A percentile compares a stretch with the other conserved stretches of the same genome.
These are phyloP conservation scores for Catocala sponsa DNA, from an alignment of 2,888 invertebrate species.

Conservation along the genomic window DNA sequence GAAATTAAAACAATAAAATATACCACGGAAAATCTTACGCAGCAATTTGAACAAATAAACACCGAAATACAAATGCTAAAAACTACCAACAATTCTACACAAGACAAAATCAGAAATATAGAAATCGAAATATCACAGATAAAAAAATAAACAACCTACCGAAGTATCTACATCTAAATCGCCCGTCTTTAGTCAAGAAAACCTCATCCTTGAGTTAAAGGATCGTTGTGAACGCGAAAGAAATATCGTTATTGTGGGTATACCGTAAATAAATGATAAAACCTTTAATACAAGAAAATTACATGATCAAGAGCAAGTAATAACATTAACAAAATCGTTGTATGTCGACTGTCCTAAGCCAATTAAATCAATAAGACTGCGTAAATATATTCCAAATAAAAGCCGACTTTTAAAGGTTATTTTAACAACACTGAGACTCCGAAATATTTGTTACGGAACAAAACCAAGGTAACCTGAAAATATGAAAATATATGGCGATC, in stretches of 20 bases:
- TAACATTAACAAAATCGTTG: conserved; percentile 17
- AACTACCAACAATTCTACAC: conserved; percentile 14
- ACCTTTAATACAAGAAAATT: conserved; percentile 19
- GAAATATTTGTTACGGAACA: conserved; percentile 35
- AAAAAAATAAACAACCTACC: conserved; percentile 10
- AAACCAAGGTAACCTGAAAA: conserved; percentile 27
- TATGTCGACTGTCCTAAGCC: conserved; percentile 30
- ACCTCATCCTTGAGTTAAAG: conserved; percentile 42
- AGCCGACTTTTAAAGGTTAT: conserved; percentile 40
- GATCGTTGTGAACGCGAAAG: conserved; percentile 23
- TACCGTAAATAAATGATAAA: conserved; percentile 30
- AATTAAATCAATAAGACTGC: conserved; percentile 36
- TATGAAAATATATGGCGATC: conserved; percentile 43
- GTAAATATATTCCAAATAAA: conserved; percentile 35
- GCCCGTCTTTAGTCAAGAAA: conserved; percentile 25
- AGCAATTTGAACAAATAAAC: conserved; percentile 12
- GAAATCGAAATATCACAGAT: conserved; percentile 22
- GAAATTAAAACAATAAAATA: conserved; percentile 35
- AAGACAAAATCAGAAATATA: conserved; percentile 24
- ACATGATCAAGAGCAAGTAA: conserved; percentile 27
- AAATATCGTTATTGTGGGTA: conserved; percentile 39
- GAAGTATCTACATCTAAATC: conserved; percentile 19
- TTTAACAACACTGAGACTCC: conserved; percentile 23
- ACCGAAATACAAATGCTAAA: conserved; percentile 12
- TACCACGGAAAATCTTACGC: conserved; percentile 23